These are phyloP conservation scores for Larimichthys polyactis DNA, from an alignment of 2,113 vertebrate genomes.

Conservation along the genomic window DNA sequence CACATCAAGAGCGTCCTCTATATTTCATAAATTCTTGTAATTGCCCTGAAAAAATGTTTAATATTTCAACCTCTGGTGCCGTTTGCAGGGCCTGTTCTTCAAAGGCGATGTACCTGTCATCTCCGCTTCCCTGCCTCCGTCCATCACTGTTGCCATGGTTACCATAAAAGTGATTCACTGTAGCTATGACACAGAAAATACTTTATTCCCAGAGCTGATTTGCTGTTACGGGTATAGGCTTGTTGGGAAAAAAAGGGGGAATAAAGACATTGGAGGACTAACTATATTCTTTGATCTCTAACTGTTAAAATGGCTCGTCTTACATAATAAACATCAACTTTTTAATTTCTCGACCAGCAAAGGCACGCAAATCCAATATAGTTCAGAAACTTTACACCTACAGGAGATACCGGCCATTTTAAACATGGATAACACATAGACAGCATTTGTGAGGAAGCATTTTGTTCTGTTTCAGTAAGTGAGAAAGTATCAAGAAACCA, in stretches of 20 bases:
- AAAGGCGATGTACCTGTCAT: slow-evolving; percentile 50
- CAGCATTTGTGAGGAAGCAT: not conserved
- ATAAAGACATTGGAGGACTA: slow-evolving; percentile 12
- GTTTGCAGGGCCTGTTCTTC: slow-evolving; percentile 26
- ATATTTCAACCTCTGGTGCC: slow-evolving; percentile 49
- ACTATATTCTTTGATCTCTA: not conserved
- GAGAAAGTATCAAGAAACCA: not conserved
- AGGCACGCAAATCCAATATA: not conserved
- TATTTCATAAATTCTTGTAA: slow-evolving; percentile 56
- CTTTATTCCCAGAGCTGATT: slow-evolving; percentile 42
- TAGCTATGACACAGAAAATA: slow-evolving; percentile 55
- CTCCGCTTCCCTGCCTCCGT: slow-evolving; percentile 28
- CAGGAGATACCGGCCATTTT: not conserved
- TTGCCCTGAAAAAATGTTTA: slow-evolving; percentile 36
- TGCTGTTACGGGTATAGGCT: slow-evolving; percentile 18
- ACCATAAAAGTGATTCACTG: slow-evolving; percentile 52
- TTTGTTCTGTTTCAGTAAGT: not conserved
- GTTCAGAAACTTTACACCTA: not conserved
- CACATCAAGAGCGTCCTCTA: slow-evolving; percentile 25
- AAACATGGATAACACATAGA: not conserved
- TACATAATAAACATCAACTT: not conserved
- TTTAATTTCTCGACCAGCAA: not conserved
- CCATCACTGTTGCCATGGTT: slow-evolving; percentile 67
- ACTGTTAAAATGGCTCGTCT: not conserved
- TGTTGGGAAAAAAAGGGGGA: slow-evolving; percentile 46